Base-by-base conservation (phyloP, 2,113 vertebrate genomes). In the Junco hyemalis region DNA sequence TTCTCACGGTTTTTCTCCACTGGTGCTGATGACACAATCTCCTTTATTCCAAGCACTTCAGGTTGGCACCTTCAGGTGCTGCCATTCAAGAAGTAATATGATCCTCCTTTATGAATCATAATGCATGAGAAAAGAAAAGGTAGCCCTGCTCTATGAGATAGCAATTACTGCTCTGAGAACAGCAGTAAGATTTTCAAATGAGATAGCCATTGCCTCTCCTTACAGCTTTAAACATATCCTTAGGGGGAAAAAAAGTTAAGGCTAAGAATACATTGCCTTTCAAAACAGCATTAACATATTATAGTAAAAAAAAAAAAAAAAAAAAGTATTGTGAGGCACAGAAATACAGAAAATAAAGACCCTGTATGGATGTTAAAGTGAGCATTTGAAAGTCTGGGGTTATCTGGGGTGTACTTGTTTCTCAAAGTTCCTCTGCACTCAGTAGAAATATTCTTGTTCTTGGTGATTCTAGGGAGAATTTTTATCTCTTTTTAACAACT, bases 41-140 rank as follows among this genome's bases (percentile, higher is more conserved):
- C 83, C 72, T 95, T 87, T 88, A 84, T 79, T 90, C 72, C 69
- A 79, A 56, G 33, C 17, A 81, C 53, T 96, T 95, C 64, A 77
- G 31, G 65, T 38, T 63, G 61, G 50, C 1, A 5, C 50, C 76
- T 94, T 76, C 57, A 83, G 66, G 68, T 16, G 22, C 51, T 86
- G 64, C 64, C 84, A 71, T 74, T 93, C 74, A 94, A 78, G 54
- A 56, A 48, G 26, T n/a, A 81, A 53, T 81, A 74, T 78, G 35
- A 92, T 72, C n/a, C 21, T 17, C 8, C 57, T 73, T 92, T 86
- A 90, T 44, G 53, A 92, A 92, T 77, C 56, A 63, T 53, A 81
- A 88, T 50, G 47, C 53, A 60, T 22, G 80, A 84, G 76, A 88
- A 88, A 93, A 93, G 14, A 44, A 79, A 91, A 93, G 17, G 23